phyloP scores from a whole-genome alignment of 2,113 vertebrate genomes.

The Shinisaurus crocodilurus region DNA sequence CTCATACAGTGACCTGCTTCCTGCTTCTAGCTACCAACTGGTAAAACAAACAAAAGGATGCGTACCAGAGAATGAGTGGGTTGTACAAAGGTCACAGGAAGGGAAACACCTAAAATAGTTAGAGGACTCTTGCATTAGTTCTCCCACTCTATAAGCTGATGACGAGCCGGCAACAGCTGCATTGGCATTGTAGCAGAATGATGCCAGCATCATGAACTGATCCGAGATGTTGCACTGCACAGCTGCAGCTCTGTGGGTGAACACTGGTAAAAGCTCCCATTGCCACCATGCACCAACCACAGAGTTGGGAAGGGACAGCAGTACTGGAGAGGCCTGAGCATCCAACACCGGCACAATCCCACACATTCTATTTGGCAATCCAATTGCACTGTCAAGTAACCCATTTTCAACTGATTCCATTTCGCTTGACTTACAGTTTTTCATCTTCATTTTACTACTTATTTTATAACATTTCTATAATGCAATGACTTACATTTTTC shows the following conservation, averaged over 20 bases:
- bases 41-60: background rate
- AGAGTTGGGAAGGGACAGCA: background rate
- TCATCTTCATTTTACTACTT: constrained; percentile 72
- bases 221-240: background rate
- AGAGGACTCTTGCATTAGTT: background rate
- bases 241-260: too few species aligned
- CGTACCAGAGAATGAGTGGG: background rate
- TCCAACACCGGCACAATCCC: background rate
- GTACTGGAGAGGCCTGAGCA: background rate
- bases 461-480: constrained; percentile 69
- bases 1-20: constrained; percentile 4
- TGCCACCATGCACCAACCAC: too few species aligned
- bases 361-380: constrained; percentile 63
- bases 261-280: background rate
- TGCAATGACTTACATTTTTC: constrained; percentile 64
- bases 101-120: background rate
- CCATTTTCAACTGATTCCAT: constrained; percentile 56
- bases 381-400: constrained; percentile 68
- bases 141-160: background rate
- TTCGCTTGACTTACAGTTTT: constrained; percentile 72
- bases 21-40: constrained; percentile 3
- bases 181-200: background rate
- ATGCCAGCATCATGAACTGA: background rate
- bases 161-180: background rate
- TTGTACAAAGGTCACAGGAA: constrained; percentile 16